These are phyloP conservation scores for Seriola dumerili DNA, from an alignment of 2,113 vertebrate species.

Conservation along the genomic window DNA sequence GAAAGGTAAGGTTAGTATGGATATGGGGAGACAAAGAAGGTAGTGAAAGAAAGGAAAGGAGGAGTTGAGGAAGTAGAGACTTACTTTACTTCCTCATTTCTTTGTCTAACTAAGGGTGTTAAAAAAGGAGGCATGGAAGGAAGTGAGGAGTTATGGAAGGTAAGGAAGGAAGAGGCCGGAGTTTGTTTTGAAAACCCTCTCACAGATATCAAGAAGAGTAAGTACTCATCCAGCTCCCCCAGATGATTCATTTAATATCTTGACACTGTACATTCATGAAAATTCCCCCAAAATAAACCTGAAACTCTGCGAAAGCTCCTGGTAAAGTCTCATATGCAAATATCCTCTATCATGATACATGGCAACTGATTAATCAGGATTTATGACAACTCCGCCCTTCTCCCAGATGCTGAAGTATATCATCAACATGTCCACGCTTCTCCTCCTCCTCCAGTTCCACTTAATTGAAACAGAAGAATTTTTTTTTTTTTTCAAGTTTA, in stretches of 20 bases:
- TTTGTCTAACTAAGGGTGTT: not conserved
- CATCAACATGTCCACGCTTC: conserved; percentile 23
- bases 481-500: conserved; percentile 46
- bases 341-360: conserved; percentile 11
- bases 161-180: not conserved
- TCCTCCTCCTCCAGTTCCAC: conserved; percentile 34
- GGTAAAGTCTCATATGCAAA: not conserved
- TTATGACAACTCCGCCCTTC: conserved; percentile 19
- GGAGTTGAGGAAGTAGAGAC: not conserved
- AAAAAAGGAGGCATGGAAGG: not conserved
- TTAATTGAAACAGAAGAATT: conserved; percentile 57
- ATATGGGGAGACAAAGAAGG: not conserved
- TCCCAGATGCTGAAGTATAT: conserved; percentile 41
- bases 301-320: conserved; percentile 1
- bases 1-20: not conserved
- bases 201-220: not conserved
- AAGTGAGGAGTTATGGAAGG: not conserved
- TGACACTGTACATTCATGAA: conserved; percentile 11
- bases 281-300: not conserved
- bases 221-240: not conserved
- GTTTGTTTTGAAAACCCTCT: not conserved
- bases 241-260: conserved; percentile 32
- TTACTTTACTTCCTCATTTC: too few species aligned
- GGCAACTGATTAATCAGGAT: conserved; percentile 29
- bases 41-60: not conserved